Evolutionary conservation across 2,797 vertebrate species (phyloP).

Genomic region (Hydrolagus colliei): DNA sequence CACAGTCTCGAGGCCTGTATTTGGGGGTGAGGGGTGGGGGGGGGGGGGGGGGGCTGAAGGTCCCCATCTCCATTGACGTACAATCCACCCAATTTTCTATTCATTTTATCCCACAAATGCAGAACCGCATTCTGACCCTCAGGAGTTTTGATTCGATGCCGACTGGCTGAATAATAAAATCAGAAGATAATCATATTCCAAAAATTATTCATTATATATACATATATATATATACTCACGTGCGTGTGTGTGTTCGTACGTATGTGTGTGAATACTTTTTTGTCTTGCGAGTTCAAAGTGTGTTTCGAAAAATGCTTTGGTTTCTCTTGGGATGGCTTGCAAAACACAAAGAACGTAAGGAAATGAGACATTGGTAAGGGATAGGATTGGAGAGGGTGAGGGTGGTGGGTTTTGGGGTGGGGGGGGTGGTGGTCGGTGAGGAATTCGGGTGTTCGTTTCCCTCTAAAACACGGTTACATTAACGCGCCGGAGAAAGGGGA

Average conservation of each 20-base stretch:
- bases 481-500: conserved; percentile 5
- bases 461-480: neutral
- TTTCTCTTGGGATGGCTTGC: neutral
- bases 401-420: neutral
- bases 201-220: no score
- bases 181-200: neutral
- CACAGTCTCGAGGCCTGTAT: no score
- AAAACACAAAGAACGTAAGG: neutral
- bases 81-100: neutral
- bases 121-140: no score
- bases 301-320: no score
- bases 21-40: no score
- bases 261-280: neutral
- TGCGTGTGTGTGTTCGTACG: no score
- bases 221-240: neutral
- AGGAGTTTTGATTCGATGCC: neutral
- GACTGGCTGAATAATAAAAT: neutral
- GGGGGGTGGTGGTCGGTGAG: neutral
- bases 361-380: neutral
- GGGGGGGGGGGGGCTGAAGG: no score
- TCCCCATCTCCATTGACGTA: no score
- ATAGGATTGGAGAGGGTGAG: neutral
- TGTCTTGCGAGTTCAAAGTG: no score
- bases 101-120: neutral
- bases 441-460: neutral